phyloP scores from a whole-genome alignment of 2,888 invertebrate genomes.

The Digitonthophagus gazella region DNA sequence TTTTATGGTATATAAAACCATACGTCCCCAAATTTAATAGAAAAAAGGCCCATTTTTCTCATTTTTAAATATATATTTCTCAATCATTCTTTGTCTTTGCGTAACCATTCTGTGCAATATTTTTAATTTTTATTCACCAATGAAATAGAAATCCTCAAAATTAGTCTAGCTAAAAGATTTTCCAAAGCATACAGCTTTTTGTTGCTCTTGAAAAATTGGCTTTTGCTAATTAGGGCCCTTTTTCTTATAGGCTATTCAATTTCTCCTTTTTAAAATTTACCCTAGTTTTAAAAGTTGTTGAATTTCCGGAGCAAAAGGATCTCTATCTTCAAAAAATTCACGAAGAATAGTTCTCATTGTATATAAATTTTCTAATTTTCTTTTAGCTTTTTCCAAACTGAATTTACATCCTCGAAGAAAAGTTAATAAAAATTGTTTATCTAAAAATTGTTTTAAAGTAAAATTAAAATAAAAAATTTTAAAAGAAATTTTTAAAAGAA shows the following conservation, averaged over 20 bases:
- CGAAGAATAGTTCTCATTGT: constrained; percentile 55
- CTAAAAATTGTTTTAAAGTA: constrained; percentile 40
- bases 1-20: too few species aligned
- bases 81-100: too few species aligned
- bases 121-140: too few species aligned
- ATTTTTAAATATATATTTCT: too few species aligned
- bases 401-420: constrained; percentile 66
- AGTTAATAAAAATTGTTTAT: constrained; percentile 61
- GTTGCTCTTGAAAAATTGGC: too few species aligned
- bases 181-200: too few species aligned
- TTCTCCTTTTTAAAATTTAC: constrained; percentile 44
- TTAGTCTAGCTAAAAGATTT: not conserved
- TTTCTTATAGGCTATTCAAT: too few species aligned
- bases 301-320: constrained; percentile 40
- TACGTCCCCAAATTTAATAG: too few species aligned
- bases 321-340: constrained; percentile 51
- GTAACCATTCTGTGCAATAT: too few species aligned
- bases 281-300: constrained; percentile 47
- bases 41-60: too few species aligned
- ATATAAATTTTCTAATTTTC: constrained; percentile 61
- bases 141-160: too few species aligned
- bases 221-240: too few species aligned
- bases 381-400: constrained; percentile 61
- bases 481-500: not conserved
- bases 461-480: not conserved